Base-by-base conservation (phyloP, 1,140 invertebrate species). In the Trichonephila clavipes region DNA sequence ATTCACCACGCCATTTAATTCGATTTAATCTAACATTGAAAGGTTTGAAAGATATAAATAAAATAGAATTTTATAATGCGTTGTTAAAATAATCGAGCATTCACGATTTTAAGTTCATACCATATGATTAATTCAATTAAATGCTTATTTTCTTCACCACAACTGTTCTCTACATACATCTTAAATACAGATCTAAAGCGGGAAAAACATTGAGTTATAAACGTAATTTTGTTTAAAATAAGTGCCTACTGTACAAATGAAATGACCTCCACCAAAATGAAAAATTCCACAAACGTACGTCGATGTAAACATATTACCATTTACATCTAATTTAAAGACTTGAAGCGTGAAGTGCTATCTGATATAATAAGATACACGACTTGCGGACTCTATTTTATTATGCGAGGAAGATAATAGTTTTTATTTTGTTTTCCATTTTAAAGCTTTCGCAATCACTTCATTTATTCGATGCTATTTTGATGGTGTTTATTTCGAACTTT, bases 251-350 rank as follows among this genome's bases (percentile, higher is more conserved):
- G 34, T 40, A 24, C 24, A 69, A 69, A 77, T 16, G 21, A 64
- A 64, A 64, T 7, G 72, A 40, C 72, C 72, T 77, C 72, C 34
- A 40, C 6, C 14, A 40, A 77, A 77, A 24, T 18, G 72, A 34
- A 51, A 77, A 77, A 77, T 77, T 77, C 18, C 72, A 34, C 28
- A 18, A 40, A 77, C 72, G 34, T 18, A 40, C 34, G 18, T 77
- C 72, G 24, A 34, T 77, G 72, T 40, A 40, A 77, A 40, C 28
- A 40, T 7, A 34, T 77, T 77, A 77, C 34, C 34, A 77, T 40
- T 28, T 77, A 18, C 72, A 77, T 77, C 72, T 28, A 77, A 77
- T 77, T 77, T 77, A 77, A 64, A 64, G 28, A 34, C 72, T 77
- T 77, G 24, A 34, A 18, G 28, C 72, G 72, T 77, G 72, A 77